phyloP scores from a whole-genome alignment of 1,140 invertebrate species.

The Copidosoma floridanum region DNA sequence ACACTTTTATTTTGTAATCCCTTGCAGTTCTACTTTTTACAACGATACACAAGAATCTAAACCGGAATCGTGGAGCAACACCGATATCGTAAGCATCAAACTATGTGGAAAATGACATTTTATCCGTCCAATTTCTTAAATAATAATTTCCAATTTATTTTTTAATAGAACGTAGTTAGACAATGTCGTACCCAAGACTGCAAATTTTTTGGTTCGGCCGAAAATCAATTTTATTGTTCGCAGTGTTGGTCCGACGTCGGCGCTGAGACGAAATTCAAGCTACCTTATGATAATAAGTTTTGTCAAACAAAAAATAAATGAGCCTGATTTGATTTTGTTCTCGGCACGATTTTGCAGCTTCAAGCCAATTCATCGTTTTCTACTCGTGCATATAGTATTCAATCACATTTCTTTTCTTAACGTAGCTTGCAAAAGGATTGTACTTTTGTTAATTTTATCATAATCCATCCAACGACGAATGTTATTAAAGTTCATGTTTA shows the following conservation, averaged over 20 bases:
- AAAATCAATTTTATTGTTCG: constrained; percentile 53
- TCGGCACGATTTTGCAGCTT: no score
- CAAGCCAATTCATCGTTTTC: no score
- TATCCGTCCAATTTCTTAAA: neutral
- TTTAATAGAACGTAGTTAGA: constrained; percentile 34
- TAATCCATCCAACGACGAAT: constrained; percentile 2
- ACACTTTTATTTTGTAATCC: neutral
- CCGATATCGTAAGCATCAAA: constrained; percentile 6
- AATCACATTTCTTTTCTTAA: constrained; percentile 12
- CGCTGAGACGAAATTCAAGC: constrained; percentile 38
- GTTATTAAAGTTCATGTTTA: no score
- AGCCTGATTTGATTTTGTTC: no score
- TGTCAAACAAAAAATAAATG: constrained; percentile 35
- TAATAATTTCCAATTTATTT: neutral
- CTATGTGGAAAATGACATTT: neutral
- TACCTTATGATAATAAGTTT: constrained; percentile 49
- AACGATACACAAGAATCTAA: constrained; percentile 54
- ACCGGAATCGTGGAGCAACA: neutral
- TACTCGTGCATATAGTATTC: constrained; percentile 22
- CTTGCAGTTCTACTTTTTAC: constrained; percentile 67
- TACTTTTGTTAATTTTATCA: neutral
- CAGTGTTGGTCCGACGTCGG: constrained; percentile 50
- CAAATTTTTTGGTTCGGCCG: constrained; percentile 49
- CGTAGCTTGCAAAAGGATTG: neutral
- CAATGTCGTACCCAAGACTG: constrained; percentile 50